A percentile compares a stretch with the other conserved stretches of the same genome.
Conservation (phyloP, 2,797 vertebrate species). For the Arrhamphus sclerolepis region DNA sequence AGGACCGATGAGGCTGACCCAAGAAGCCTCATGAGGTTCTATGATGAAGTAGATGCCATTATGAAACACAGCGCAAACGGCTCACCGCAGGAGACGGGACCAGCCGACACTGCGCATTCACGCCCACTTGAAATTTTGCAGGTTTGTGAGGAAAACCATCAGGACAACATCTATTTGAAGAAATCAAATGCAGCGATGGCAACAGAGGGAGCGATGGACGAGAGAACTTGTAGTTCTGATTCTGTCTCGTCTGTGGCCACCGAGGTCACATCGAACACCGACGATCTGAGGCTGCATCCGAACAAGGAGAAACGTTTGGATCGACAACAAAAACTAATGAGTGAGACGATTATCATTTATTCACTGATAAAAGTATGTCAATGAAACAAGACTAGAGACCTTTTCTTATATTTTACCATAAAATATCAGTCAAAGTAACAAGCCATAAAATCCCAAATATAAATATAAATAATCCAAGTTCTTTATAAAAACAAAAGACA, state of each 20-base stretch:
- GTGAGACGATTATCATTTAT: conserved; percentile 47
- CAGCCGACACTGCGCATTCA: conserved; percentile 42
- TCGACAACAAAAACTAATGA: conserved; percentile 35
- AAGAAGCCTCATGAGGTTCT: conserved; percentile 86
- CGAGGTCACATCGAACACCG: conserved; percentile 21
- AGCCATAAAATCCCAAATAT: no score
- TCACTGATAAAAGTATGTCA: background rate
- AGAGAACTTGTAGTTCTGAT: conserved; percentile 35
- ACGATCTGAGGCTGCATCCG: conserved; percentile 11
- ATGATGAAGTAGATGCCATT: conserved; percentile 86
- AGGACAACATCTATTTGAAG: conserved; percentile 19
- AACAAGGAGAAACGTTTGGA: conserved; percentile 32
- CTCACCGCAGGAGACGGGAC: conserved; percentile 11
- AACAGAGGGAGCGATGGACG: conserved; percentile 19
- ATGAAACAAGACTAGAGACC: background rate
- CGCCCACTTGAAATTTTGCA: conserved; percentile 13
- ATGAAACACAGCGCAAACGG: conserved; percentile 69
- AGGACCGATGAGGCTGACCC: conserved; percentile 81
- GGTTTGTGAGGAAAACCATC: conserved; percentile 38
- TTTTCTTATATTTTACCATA: no score
- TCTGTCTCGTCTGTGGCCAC: conserved; percentile 20
- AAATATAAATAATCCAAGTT: no score
- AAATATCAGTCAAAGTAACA: no score
- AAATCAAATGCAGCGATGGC: conserved; percentile 16
- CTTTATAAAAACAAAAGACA: no score